These are phyloP conservation scores for Sacculina carcini DNA, from an alignment of 2,888 invertebrate genomes.

Conservation along the genomic window DNA sequence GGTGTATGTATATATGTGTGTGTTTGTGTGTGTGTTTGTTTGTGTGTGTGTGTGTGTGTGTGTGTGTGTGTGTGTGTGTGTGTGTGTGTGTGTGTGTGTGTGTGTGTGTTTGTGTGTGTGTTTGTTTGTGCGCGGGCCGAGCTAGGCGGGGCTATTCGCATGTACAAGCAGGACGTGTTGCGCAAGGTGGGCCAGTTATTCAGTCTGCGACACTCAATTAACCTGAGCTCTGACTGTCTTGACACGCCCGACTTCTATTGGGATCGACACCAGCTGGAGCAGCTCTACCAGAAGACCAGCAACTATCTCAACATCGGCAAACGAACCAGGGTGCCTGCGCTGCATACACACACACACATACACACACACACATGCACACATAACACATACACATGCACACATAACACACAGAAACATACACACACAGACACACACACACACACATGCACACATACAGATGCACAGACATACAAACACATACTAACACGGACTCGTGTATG, in stretches of 20 bases:
- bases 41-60: neutral
- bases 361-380: too few relatives aligned
- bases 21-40: too few relatives aligned
- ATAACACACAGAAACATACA: too few relatives aligned
- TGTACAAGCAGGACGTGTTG: conserved; percentile 31
- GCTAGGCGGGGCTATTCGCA: neutral
- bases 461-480: too few relatives aligned
- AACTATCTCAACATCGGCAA: conserved; percentile 57
- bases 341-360: too few relatives aligned
- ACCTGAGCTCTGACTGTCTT: conserved; percentile 71
- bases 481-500: too few relatives aligned
- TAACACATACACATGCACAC: too few relatives aligned
- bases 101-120: too few relatives aligned
- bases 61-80: neutral
- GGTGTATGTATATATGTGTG: neutral
- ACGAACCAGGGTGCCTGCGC: conserved; percentile 57
- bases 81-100: neutral
- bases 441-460: too few relatives aligned
- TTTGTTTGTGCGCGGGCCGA: too few relatives aligned
- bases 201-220: conserved; percentile 61
- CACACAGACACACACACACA: too few relatives aligned
- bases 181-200: conserved; percentile 65
- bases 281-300: conserved; percentile 51
- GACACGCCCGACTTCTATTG: conserved; percentile 96
- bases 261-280: conserved; percentile 74